These are phyloP conservation scores for Lasioglossum pauxillum DNA, from an alignment of 2,888 invertebrate species.

Conservation along the genomic window DNA sequence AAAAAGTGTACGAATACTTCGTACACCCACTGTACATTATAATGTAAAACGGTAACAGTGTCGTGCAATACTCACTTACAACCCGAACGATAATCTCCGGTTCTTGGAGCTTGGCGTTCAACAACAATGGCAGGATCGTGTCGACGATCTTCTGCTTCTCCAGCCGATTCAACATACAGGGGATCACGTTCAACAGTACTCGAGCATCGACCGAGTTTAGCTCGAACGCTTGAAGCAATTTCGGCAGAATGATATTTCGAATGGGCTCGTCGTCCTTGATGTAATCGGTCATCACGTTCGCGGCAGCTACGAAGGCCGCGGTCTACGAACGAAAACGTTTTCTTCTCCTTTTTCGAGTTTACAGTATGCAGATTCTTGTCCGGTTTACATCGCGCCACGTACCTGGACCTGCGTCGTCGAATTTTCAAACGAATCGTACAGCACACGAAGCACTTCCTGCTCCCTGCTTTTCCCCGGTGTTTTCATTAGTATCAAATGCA, in stretches of 20 bases:
- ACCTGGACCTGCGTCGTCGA: constrained; percentile 96
- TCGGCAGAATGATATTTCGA: constrained; percentile 92
- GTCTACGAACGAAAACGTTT: constrained; percentile 87
- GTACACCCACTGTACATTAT: no score
- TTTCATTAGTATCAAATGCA: constrained; percentile 95
- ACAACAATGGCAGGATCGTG: constrained; percentile 94
- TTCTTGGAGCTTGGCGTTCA: constrained; percentile 93
- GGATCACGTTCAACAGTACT: constrained; percentile 91
- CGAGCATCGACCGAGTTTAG: constrained; percentile 92
- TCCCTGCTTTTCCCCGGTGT: constrained; percentile 92
- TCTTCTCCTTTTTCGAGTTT: not conserved
- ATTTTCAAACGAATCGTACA: constrained; percentile 95
- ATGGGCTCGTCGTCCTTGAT: constrained; percentile 92
- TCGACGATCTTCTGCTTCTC: constrained; percentile 95
- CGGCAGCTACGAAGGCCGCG: constrained; percentile 94
- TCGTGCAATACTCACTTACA: constrained; percentile 91
- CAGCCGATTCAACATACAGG: constrained; percentile 92
- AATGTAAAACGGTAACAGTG: no score
- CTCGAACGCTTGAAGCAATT: constrained; percentile 92
- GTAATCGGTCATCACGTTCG: constrained; percentile 93
- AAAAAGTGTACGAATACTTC: no score
- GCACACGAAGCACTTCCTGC: constrained; percentile 93
- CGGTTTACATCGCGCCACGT: constrained; percentile 44
- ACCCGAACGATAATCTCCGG: constrained; percentile 95
- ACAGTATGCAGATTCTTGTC: no score